Base-by-base conservation (phyloP, 2,888 invertebrate species). In the Pseudococcus viburni region DNA sequence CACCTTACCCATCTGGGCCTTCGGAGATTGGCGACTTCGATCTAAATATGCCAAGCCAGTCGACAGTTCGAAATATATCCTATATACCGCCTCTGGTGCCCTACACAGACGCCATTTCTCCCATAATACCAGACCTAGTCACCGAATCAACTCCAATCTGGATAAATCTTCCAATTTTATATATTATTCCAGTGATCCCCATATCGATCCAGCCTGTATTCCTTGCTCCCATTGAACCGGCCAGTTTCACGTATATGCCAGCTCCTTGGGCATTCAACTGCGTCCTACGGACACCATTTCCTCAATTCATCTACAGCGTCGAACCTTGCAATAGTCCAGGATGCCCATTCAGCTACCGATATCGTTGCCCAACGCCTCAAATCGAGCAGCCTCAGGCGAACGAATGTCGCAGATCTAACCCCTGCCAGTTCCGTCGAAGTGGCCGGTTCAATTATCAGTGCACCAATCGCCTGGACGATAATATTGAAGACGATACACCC, bases 301-400 rank as follows among this genome's bases (percentile, higher is more conserved):
- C 26, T 11, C 68, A 73, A 33, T 73, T 73, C 12, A 73, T 73
- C 68, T 73, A 73, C n/a, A 33, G 68, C 68, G 68, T 73, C 4
- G 68, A 73, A 73, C 68, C 68, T 1, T 33, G 33, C 11, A 12
- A 33, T 11, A 12, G 12, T 15, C 33, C 26, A 15, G 11, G 15
- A 12, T 73, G 68, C 68, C 68, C 68, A 3, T 73, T 73, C 11
- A 33, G 26, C 12, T 59, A 59, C 5, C 59, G 59, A 1, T 59
- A 59, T 19, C n/a, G 59, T 8, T 59, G 19, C 19, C 59, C 59
- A 19, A 59, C 19, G 9, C 59, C 59, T 19, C 59, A 59, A 3
- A 5, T 19, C 8, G 51, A 51, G 17, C 51, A 12, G 1, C 15
- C 5, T 1, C 17, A 46, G 46, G 12, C 59, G 3, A 19, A 59